Evolutionary conservation across 1,140 invertebrate genomes (phyloP).

Genomic region (Adelges cooleyi): DNA sequence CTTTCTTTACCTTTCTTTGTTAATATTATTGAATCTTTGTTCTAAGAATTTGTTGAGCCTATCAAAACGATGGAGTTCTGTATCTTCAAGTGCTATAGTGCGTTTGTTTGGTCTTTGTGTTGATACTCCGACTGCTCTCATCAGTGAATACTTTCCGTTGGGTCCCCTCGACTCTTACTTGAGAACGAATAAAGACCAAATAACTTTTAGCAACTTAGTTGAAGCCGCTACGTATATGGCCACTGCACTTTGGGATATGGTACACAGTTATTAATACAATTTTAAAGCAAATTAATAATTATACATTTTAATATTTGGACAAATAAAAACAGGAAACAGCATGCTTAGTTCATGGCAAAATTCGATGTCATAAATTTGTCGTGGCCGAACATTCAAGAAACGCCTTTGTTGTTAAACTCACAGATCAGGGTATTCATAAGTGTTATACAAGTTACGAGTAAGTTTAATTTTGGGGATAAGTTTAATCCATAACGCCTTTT

Average conservation of each 20-base stretch:
- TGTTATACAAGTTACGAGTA: constrained; percentile 48
- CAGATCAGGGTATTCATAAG: constrained; percentile 59
- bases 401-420: constrained; percentile 61
- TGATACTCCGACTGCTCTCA: constrained; percentile 58
- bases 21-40: background rate
- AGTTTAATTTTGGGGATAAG: constrained; percentile 36
- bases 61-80: constrained; percentile 58
- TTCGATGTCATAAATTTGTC: constrained; percentile 69
- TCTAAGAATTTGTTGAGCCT: constrained; percentile 60
- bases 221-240: constrained; percentile 64
- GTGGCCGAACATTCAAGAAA: constrained; percentile 54
- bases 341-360: constrained; percentile 68
- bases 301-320: too few species aligned
- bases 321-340: constrained; percentile 51
- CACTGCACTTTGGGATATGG: constrained; percentile 67
- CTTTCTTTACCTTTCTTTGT: background rate
- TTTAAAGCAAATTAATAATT: too few species aligned
- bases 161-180: constrained; percentile 69
- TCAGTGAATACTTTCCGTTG: constrained; percentile 64
- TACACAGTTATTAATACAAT: constrained; percentile 36
- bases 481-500: too few species aligned
- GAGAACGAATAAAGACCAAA: constrained; percentile 39
- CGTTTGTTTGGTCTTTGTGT: constrained; percentile 63
- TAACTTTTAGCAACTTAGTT: constrained; percentile 60
- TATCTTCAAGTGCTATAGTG: constrained; percentile 60